Evolutionary conservation across 2,113 vertebrate species (phyloP).

Genomic region (Protobothrops flavoviridis): DNA sequence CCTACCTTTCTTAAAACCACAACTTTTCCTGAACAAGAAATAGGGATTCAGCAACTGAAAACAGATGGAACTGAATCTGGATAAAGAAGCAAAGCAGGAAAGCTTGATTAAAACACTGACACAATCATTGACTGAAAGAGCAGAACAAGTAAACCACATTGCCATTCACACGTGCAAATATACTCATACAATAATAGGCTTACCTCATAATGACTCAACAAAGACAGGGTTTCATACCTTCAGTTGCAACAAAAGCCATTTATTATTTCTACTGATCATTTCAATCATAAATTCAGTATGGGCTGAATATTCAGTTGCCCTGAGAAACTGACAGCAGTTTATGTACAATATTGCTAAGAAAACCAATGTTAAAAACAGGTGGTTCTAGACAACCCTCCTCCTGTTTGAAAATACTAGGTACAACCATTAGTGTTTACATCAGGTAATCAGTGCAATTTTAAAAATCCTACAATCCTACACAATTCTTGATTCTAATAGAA

Average conservation of each 20-base stretch:
- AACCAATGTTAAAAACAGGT: background rate
- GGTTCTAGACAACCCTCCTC: background rate
- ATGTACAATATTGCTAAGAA: background rate
- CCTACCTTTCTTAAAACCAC: background rate
- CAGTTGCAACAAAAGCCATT: background rate
- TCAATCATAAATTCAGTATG: background rate
- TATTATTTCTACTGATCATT: background rate
- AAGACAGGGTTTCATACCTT: background rate
- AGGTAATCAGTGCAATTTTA: background rate
- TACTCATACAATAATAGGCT: background rate
- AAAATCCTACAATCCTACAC: background rate
- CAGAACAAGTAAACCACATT: background rate
- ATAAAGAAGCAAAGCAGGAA: background rate
- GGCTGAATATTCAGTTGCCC: background rate
- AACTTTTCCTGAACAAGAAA: background rate
- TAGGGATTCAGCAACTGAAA: background rate
- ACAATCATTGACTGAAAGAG: background rate
- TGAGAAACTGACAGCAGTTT: background rate
- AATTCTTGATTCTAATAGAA: background rate
- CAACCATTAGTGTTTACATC: background rate
- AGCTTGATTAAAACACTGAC: background rate
- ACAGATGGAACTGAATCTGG: background rate
- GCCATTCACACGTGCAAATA: background rate
- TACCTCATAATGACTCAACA: background rate
- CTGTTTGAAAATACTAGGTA: background rate